Evolutionary conservation across 2,113 vertebrate genomes (phyloP).

Genomic region (Platycercus adscitus): DNA sequence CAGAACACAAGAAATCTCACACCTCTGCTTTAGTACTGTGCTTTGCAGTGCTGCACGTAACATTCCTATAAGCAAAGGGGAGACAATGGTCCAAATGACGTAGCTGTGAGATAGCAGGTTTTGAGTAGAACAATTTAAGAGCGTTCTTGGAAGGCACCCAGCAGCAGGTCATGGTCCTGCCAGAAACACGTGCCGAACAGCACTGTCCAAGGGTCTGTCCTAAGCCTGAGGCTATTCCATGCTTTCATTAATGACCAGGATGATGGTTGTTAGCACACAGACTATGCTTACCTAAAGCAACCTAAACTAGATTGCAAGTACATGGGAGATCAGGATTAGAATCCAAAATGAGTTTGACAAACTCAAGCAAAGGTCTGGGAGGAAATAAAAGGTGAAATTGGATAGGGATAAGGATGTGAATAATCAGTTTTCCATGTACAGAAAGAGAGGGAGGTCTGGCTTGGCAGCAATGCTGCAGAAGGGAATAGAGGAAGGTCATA

Average conservation of each 20-base stretch:
- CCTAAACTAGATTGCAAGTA: background rate
- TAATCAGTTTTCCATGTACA: background rate
- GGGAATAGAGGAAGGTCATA: background rate
- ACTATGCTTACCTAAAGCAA: background rate
- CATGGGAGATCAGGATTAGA: background rate
- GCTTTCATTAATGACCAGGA: background rate
- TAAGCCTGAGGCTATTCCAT: background rate
- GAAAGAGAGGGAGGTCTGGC: background rate
- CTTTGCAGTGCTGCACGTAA: background rate
- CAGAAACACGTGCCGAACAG: background rate
- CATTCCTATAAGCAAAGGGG: background rate
- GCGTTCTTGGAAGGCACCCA: background rate
- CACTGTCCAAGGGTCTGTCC: background rate
- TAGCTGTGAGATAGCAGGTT: background rate
- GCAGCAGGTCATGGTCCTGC: background rate
- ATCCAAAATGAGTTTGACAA: background rate
- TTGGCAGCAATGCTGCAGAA: background rate
- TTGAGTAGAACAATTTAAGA: background rate
- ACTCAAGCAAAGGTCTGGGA: background rate
- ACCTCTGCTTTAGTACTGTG: background rate
- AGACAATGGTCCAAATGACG: background rate
- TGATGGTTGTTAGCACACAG: background rate
- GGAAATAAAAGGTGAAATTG: background rate
- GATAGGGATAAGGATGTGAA: background rate
- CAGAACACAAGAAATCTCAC: background rate